A percentile compares a stretch with the other conserved stretches of the same genome.
Evolutionary conservation across 1,140 invertebrate species (phyloP).

Genomic region (Pachypsylla venusta): DNA sequence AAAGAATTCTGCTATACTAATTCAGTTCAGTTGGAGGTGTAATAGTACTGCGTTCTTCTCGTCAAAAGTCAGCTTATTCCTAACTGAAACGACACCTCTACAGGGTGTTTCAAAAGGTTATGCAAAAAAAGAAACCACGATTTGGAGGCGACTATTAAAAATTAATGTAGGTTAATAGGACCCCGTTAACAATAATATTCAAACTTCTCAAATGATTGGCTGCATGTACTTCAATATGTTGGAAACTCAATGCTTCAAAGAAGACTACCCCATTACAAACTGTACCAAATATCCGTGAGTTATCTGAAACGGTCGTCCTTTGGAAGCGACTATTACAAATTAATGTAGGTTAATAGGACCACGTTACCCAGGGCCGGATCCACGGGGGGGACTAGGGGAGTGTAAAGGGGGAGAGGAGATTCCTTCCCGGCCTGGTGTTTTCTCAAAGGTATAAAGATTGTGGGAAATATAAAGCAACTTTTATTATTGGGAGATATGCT

Average conservation of each 20-base stretch:
- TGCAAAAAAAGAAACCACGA: too few relatives aligned
- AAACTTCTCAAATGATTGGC: slow-evolving; percentile 35
- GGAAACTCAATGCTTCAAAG: slow-evolving; percentile 45
- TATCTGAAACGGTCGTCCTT: not conserved
- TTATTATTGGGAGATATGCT: not conserved
- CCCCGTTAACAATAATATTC: too few relatives aligned
- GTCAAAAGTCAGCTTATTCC: too few relatives aligned
- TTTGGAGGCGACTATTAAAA: not conserved
- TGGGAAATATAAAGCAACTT: not conserved
- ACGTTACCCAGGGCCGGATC: too few relatives aligned
- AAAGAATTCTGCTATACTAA: slow-evolving; percentile 76
- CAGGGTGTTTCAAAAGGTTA: too few relatives aligned
- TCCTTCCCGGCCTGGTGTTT: too few relatives aligned
- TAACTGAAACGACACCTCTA: too few relatives aligned
- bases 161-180: not conserved
- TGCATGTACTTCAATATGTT: slow-evolving; percentile 48
- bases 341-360: not conserved
- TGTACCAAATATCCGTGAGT: slow-evolving; percentile 34
- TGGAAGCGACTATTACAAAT: not conserved
- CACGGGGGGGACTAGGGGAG: too few relatives aligned
- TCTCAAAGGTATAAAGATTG: too few relatives aligned
- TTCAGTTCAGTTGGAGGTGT: too few relatives aligned
- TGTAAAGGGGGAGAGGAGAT: too few relatives aligned
- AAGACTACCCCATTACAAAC: slow-evolving; percentile 44
- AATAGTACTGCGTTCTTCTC: too few relatives aligned